These are phyloP conservation scores for Chironomus riparius DNA, from an alignment of 2,888 invertebrate genomes.

Conservation along the genomic window DNA sequence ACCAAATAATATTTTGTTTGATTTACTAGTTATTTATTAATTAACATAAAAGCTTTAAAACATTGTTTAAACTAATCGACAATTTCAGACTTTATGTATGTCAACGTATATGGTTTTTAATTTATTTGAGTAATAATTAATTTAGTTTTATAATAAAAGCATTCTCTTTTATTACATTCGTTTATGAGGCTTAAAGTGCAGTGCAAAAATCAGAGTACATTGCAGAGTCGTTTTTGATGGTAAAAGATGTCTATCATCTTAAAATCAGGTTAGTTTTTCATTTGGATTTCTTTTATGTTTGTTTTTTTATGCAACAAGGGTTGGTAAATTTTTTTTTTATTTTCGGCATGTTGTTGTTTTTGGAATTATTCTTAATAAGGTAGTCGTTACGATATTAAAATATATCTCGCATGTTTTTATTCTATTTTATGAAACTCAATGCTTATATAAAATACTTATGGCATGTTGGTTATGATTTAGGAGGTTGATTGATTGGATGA, in stretches of 20 bases:
- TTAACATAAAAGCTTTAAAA: conserved; percentile 1
- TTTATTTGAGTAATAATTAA: not conserved
- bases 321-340: not conserved
- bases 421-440: too few relatives aligned
- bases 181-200: not conserved
- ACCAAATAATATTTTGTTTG: not conserved
- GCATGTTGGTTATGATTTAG: too few relatives aligned
- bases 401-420: too few relatives aligned
- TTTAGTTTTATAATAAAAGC: not conserved
- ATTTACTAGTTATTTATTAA: not conserved
- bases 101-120: not conserved
- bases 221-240: not conserved
- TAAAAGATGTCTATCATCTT: not conserved
- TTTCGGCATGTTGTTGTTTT: too few relatives aligned
- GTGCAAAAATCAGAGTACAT: not conserved
- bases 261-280: not conserved
- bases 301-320: not conserved
- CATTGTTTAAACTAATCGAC: conserved; percentile 14
- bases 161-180: not conserved
- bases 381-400: too few relatives aligned
- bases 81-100: conserved; percentile 19
- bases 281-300: not conserved
- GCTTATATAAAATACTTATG: too few relatives aligned
- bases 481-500: too few relatives aligned
- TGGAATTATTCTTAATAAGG: too few relatives aligned